A percentile compares a stretch with the other conserved stretches of the same genome.
Evolutionary conservation across 2,113 vertebrate genomes (phyloP).

Genomic region (Machaerirhynchus nigripectus): DNA sequence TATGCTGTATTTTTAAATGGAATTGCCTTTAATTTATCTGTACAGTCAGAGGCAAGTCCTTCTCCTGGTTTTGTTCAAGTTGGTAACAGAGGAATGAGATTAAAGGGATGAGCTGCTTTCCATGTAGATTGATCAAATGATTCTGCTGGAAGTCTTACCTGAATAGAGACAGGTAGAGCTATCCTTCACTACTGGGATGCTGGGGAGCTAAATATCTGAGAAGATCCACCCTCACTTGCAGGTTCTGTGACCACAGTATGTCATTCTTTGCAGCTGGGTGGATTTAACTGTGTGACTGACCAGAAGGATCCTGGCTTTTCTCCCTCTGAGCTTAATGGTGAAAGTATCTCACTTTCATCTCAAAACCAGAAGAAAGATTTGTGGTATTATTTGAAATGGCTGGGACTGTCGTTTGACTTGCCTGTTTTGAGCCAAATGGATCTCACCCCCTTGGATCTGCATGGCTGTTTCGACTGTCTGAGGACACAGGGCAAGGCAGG

Average conservation of each 20-base stretch:
- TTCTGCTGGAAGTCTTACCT: not conserved
- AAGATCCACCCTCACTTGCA: not conserved
- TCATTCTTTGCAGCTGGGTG: not conserved
- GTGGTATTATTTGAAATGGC: not conserved
- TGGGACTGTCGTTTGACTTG: not conserved
- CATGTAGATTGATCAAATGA: not conserved
- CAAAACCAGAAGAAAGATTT: not conserved
- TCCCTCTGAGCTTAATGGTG: not conserved
- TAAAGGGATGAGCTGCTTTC: not conserved
- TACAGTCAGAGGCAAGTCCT: not conserved
- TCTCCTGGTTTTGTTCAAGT: not conserved
- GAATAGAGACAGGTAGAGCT: not conserved
- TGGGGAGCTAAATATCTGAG: not conserved
- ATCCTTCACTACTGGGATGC: not conserved
- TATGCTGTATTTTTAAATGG: not conserved
- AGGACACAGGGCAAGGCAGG: not conserved
- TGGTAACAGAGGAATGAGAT: not conserved
- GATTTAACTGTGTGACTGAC: not conserved
- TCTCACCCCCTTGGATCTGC: not conserved
- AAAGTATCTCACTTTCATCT: not conserved
- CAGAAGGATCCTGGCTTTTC: not conserved
- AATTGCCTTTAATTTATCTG: not conserved
- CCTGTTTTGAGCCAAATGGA: not conserved
- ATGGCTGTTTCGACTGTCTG: not conserved
- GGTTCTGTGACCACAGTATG: not conserved